Evolutionary conservation across 2,797 vertebrate genomes (phyloP), one percentile per base, ranked within the genome.

Genomic region (Parauchenoglanis ngamensis): DNA sequence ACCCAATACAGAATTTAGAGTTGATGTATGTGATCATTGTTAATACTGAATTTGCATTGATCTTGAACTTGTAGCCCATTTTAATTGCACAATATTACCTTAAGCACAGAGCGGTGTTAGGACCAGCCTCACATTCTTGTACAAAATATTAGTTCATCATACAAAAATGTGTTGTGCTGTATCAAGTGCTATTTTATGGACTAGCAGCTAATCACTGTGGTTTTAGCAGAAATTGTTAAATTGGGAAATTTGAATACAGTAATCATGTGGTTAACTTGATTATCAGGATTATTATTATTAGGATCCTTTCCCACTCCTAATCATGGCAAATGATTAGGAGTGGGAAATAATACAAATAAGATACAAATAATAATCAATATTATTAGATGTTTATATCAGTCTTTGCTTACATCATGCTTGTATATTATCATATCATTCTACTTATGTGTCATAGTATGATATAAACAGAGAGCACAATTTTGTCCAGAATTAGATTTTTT

Each of bases 281-380:
- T 76, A 76, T 17, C 46, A 76, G 13, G 46, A 54, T 28, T 52
- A 52, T 75, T 52, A 52, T 75, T 76, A 76, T 73, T 73, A 31
- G n/a, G n/a, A 68, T 68, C 28, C 5, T 44, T 73, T 23, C 7
- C 40, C 25, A 15, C 31, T 68, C 28, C 13, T 35, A 6, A 35
- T 35, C 15, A 35, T 70, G 67, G 19, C 35, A 35, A 35, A 35
- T 35, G 35, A 35, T 35, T 35, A 35, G 35, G 35, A 35, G 35
- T 35, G 35, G 35, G 35, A 35, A 35, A 35, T 35, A 35, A 35
- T 35, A 35, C 35, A 35, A 40, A 40, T 40, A 40, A 19, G 17
- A 70, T 70, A 70, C 40, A 35, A 35, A 35, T 35, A 35, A 35
- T 68, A 17, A 35, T 13, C 21, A 46, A 46, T 73, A 73, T 21